phyloP scores from a whole-genome alignment of 30 jellyfish, hydroid and myxozoan species.

The Mastigias papua region DNA sequence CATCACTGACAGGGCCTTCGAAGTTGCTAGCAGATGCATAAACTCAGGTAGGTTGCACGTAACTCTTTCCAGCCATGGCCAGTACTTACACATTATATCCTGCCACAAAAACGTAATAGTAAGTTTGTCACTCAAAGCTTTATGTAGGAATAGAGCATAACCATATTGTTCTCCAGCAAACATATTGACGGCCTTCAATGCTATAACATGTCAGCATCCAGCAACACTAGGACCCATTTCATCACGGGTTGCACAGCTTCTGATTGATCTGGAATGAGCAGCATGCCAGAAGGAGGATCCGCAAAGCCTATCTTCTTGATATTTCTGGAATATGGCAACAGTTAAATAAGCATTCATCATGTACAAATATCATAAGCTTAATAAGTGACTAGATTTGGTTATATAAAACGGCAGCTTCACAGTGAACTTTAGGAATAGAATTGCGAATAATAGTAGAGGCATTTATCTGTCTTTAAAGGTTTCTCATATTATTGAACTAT shows the following conservation, averaged over 20 bases:
- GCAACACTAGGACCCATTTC: slow-evolving; percentile 47
- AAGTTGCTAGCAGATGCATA: not conserved
- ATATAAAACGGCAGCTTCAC: not conserved
- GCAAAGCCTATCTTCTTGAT: slow-evolving; percentile 19
- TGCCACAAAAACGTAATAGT: slow-evolving; percentile 19
- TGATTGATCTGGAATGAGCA: slow-evolving; percentile 24
- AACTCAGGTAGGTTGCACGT: not conserved
- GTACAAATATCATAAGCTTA: not conserved
- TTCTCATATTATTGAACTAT: not conserved
- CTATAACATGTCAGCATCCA: slow-evolving; percentile 48
- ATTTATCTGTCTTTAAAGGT: not conserved
- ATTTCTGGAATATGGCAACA: slow-evolving; percentile 49
- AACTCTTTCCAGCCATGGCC: slow-evolving; percentile 35
- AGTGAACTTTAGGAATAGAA: not conserved
- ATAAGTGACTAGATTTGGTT: too few species aligned
- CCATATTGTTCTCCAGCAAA: slow-evolving; percentile 64
- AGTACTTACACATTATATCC: slow-evolving; percentile 38
- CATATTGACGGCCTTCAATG: slow-evolving; percentile 50
- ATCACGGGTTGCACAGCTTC: slow-evolving; percentile 1
- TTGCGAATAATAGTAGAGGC: not conserved
- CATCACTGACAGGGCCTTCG: slow-evolving; percentile 47
- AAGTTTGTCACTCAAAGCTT: not conserved
- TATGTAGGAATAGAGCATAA: slow-evolving; percentile 30
- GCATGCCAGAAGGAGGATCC: slow-evolving; percentile 50
- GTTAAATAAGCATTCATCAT: not conserved